Evolutionary conservation across 2,113 vertebrate genomes (phyloP).

Genomic region (Phainopepla nitens): DNA sequence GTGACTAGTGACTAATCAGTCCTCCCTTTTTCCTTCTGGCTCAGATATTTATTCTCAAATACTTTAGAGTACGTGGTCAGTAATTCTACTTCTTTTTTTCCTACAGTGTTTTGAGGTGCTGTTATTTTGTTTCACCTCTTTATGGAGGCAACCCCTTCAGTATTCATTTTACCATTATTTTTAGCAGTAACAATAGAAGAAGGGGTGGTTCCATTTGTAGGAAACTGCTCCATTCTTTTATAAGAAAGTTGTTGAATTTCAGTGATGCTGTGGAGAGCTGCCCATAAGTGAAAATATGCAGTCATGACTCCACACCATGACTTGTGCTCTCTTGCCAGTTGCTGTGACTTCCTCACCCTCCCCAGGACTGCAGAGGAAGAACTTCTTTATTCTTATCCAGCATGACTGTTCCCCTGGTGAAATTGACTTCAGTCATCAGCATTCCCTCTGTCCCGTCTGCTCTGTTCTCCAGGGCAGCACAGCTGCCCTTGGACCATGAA

Average conservation of each 20-base stretch:
- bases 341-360: slow-evolving; percentile 1
- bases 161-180: neutral
- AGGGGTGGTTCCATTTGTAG: neutral
- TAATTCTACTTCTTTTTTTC: neutral
- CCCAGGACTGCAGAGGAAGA: neutral
- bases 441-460: neutral
- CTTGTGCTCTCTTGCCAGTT: neutral
- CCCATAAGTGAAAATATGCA: neutral
- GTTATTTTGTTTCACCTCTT: neutral
- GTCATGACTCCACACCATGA: neutral
- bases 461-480: neutral
- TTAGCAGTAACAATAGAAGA: neutral
- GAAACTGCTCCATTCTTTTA: neutral
- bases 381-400: neutral
- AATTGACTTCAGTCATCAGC: accelerated
- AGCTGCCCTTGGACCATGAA: neutral
- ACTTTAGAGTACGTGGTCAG: neutral
- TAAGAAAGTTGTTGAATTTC: neutral
- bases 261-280: neutral
- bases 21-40: neutral
- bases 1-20: neutral
- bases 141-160: neutral
- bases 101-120: neutral
- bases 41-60: neutral
- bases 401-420: neutral